A percentile compares a stretch with the other conserved stretches of the same genome.
phyloP scores from a whole-genome alignment of 2,113 vertebrate species.

The Channa maculata region DNA sequence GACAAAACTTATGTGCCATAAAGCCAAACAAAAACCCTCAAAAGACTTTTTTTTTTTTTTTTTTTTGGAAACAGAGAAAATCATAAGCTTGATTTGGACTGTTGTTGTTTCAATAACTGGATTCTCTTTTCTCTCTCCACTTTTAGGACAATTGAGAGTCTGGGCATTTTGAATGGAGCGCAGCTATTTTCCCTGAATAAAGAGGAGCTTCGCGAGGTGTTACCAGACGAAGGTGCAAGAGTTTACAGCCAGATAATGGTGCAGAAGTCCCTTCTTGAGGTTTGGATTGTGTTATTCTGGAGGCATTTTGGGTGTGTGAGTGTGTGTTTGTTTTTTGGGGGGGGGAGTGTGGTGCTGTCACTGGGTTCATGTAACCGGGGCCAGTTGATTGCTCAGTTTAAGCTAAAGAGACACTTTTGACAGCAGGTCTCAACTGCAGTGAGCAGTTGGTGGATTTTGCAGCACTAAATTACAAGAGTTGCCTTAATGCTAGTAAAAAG shows the following conservation, averaged over 20 bases:
- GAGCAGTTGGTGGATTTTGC: not conserved
- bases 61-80: not conserved
- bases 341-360: not conserved
- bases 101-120: not conserved
- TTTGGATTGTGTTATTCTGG: slow-evolving; percentile 43
- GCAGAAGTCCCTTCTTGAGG: slow-evolving; percentile 86
- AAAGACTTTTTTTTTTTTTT: not conserved
- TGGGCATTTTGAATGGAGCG: slow-evolving; percentile 78
- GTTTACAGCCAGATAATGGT: slow-evolving; percentile 88
- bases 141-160: slow-evolving; percentile 73
- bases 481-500: too few relatives aligned
- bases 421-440: too few relatives aligned
- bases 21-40: not conserved
- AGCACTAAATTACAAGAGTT: not conserved
- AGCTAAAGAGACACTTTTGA: slow-evolving; percentile 9
- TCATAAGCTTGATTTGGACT: not conserved
- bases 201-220: slow-evolving; percentile 75
- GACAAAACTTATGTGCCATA: too few relatives aligned
- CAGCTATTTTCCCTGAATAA: slow-evolving; percentile 84
- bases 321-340: not conserved
- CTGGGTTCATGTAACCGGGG: slow-evolving; percentile 10
- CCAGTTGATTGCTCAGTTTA: slow-evolving; percentile 60
- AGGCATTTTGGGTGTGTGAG: not conserved
- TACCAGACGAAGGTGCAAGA: slow-evolving; percentile 76
- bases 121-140: slow-evolving; percentile 2